Conservation (phyloP, 2,797 vertebrate species). For the Fringilla coelebs region DNA sequence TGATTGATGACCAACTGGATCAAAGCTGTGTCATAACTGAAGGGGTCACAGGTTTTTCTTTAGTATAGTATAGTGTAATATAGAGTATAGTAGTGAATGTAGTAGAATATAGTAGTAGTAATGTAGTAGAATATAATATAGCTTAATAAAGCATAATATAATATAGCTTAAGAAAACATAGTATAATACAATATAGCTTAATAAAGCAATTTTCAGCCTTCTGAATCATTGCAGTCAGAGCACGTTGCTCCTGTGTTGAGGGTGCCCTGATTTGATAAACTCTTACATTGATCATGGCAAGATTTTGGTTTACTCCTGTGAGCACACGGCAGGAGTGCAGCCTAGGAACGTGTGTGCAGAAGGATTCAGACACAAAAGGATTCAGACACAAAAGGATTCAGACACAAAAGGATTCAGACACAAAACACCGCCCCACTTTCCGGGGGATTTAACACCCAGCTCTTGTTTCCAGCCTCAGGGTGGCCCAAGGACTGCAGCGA, state of each 20-base stretch:
- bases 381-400: not conserved
- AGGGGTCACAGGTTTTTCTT: not conserved
- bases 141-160: no score
- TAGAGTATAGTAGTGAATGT: no score
- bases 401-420: not conserved
- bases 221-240: no score
- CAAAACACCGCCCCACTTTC: not conserved
- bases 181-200: no score
- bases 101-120: no score
- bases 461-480: not conserved
- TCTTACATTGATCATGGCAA: not conserved
- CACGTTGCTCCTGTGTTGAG: not conserved
- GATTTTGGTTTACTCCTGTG: not conserved
- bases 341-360: not conserved
- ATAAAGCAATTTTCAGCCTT: no score
- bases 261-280: not conserved
- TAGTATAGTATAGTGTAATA: not conserved
- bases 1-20: not conserved
- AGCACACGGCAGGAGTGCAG: not conserved
- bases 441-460: not conserved
- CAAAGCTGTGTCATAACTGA: not conserved
- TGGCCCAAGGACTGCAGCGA: conserved; percentile 64
- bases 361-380: not conserved
- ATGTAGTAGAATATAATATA: no score
- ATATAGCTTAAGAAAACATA: no score